Base-by-base conservation (phyloP, 2,113 vertebrate genomes). In the Coptodon bakossiorum region DNA sequence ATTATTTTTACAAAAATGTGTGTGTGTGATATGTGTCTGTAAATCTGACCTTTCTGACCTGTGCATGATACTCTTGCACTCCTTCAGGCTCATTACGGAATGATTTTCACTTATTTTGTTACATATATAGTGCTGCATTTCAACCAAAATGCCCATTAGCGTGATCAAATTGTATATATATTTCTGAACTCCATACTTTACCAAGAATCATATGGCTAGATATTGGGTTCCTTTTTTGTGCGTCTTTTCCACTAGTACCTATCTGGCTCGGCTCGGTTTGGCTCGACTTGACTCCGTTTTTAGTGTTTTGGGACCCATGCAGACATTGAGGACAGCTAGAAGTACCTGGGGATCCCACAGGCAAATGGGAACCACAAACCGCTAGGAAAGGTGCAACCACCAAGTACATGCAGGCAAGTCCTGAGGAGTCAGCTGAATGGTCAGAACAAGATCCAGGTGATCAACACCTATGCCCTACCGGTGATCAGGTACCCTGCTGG, bases 381-480 rank as follows among this genome's bases (percentile, higher is more conserved):
- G 2, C 9, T 22, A 53, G 52, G 52, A 53, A 2, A 54, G 52
- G 5, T 54, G 52, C 52, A 54, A 22, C 52, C 52, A 22, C 52
- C 52, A 2, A 54, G 52, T 54, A 54, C n/a, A 22, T 50, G 48
- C 52, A 54, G n/a, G 52, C n/a, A 54, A 22, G n/a, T 54, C 52
- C 52, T 22, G 52, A 54, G n/a, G 52, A 54, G n/a, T 54, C n/a
- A 11, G n/a, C n/a, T 54, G 52, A 54, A 54, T 4, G 10, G 5
- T 12, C 22, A 54, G n/a, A 54, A 22, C n/a, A 22, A 54, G n/a
- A 54, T 54, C n/a, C n/a, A 22, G 9, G 52, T 6, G 19, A 53
- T 53, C 52, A 54, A 54, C 52, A 54, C 3, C 10, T 4, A 54
- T 0, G n/a, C 52, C n/a, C 5, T 11, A 16, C 48, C 4, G 45